Conservation (phyloP, 2,797 vertebrate species). For the Cynopterus sphinx region DNA sequence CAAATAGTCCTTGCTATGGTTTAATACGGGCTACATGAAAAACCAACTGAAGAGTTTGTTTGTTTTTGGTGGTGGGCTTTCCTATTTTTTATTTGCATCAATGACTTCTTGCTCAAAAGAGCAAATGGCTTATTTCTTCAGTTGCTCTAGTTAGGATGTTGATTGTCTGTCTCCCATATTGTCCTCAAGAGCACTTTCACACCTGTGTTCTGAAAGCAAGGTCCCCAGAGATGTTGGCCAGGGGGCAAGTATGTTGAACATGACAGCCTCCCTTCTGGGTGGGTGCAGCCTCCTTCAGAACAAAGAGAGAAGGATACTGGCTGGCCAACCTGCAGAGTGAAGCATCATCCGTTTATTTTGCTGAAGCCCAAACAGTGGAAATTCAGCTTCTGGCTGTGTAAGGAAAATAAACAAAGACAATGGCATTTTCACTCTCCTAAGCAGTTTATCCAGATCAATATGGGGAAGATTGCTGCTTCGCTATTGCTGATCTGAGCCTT, state of each 20-base stretch:
- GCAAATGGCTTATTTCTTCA: not conserved
- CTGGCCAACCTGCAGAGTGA: not conserved
- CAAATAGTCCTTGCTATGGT: not conserved
- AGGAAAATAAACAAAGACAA: slow-evolving; percentile 72
- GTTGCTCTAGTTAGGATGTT: not conserved
- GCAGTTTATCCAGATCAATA: slow-evolving; percentile 77
- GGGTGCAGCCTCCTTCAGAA: not conserved
- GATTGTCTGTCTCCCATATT: not conserved
- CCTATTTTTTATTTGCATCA: not conserved
- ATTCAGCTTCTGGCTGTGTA: slow-evolving; percentile 54
- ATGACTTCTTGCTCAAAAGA: not conserved
- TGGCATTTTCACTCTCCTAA: slow-evolving; percentile 68
- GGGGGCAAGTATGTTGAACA: not conserved
- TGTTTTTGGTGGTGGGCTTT: not conserved
- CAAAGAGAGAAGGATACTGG: not conserved
- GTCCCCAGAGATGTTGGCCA: not conserved
- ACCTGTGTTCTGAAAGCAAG: not conserved
- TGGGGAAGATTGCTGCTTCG: slow-evolving; percentile 56
- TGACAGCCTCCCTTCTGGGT: not conserved
- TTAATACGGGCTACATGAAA: not conserved
- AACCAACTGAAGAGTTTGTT: not conserved
- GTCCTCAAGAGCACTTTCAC: not conserved
- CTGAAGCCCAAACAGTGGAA: not conserved
- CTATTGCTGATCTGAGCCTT: slow-evolving; percentile 58
- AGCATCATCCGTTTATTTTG: slow-evolving; percentile 3